Percentiles rank a stretch among this genome's conserved stretches.
These are phyloP conservation scores for Euschistus heros DNA, from an alignment of 1,140 invertebrate species.

Conservation along the genomic window DNA sequence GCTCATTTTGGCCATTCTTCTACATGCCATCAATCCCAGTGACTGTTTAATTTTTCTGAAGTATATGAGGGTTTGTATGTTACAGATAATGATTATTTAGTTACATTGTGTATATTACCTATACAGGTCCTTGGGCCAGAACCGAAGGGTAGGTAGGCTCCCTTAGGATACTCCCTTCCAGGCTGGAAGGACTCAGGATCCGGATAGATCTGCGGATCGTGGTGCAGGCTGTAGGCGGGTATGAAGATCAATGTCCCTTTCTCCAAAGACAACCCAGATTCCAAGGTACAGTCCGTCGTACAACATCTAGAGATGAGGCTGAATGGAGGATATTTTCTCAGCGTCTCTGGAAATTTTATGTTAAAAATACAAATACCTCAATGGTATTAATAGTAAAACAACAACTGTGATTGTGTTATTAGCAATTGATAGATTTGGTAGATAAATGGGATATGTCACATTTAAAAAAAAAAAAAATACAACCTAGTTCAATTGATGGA, in stretches of 20 bases:
- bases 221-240: neutral
- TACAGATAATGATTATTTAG: too few relatives aligned
- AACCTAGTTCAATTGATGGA: too few relatives aligned
- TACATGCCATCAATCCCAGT: too few relatives aligned
- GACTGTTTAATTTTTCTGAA: too few relatives aligned
- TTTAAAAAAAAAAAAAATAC: too few relatives aligned
- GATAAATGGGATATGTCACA: too few relatives aligned
- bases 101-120: neutral
- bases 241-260: neutral
- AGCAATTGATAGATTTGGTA: too few relatives aligned
- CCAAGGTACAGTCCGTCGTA: neutral
- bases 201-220: neutral
- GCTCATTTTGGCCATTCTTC: too few relatives aligned
- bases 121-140: neutral
- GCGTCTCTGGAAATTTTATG: neutral
- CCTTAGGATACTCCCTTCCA: neutral
- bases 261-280: neutral
- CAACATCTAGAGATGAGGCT: neutral
- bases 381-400: too few relatives aligned
- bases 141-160: neutral
- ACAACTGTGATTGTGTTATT: too few relatives aligned
- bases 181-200: neutral
- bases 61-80: too few relatives aligned
- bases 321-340: neutral
- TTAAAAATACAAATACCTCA: too few relatives aligned